phyloP scores from a whole-genome alignment of 2,113 vertebrate species.

The Pygoscelis antarcticus region DNA sequence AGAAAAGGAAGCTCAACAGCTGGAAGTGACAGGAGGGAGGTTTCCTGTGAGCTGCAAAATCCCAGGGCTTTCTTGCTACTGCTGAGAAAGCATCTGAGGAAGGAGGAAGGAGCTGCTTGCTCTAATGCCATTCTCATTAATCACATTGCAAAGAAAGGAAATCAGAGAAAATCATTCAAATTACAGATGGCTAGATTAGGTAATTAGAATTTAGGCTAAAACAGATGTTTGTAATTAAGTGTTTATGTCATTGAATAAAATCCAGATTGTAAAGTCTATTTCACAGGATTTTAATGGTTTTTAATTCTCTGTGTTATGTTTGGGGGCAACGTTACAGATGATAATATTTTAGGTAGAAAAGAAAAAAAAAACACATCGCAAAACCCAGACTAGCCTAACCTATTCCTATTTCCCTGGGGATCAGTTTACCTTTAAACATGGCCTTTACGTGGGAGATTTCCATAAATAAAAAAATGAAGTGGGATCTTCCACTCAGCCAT shows the following conservation, averaged over 20 bases:
- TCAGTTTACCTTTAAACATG: neutral
- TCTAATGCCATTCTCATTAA: slow-evolving; percentile 66
- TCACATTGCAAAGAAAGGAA: slow-evolving; percentile 75
- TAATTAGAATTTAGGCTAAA: slow-evolving; percentile 81
- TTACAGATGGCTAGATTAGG: slow-evolving; percentile 81
- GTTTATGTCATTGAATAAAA: slow-evolving; percentile 80
- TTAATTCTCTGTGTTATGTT: slow-evolving; percentile 45
- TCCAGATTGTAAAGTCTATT: slow-evolving; percentile 75
- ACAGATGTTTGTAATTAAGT: slow-evolving; percentile 84
- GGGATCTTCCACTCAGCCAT: neutral
- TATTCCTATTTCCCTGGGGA: neutral
- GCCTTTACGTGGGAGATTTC: neutral
- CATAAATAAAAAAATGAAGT: neutral
- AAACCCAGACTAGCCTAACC: neutral
- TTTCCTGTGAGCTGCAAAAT: neutral
- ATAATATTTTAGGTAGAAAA: neutral
- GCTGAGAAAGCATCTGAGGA: neutral
- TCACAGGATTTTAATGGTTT: slow-evolving; percentile 50
- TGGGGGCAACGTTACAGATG: slow-evolving; percentile 47
- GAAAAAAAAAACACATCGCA: neutral
- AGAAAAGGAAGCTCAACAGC: neutral
- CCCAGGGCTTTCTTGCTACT: neutral
- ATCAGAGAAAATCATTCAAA: slow-evolving; percentile 76
- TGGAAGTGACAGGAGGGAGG: slow-evolving; percentile 54
- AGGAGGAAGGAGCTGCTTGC: slow-evolving; percentile 24